phyloP scores from a whole-genome alignment of 2,888 invertebrate species.

The Hololepta plana region DNA sequence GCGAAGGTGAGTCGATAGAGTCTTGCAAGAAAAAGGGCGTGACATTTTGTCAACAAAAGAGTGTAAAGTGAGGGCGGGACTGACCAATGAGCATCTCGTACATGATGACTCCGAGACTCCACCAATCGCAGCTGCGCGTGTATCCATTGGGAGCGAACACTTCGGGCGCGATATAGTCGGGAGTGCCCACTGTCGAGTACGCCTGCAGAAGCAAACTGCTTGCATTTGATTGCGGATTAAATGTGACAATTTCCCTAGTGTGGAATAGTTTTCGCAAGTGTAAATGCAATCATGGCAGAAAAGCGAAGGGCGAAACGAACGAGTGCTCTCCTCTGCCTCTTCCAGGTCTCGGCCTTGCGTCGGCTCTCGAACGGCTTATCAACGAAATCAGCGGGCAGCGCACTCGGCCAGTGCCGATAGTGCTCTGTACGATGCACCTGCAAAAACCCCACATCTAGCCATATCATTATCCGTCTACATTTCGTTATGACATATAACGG shows the following conservation, averaged over 20 bases:
- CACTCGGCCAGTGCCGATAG: too few relatives aligned
- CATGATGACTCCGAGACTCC: conserved; percentile 99
- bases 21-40: too few relatives aligned
- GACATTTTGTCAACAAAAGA: too few relatives aligned
- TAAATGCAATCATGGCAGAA: too few relatives aligned
- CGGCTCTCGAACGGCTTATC: conserved; percentile 91
- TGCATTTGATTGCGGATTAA: too few relatives aligned
- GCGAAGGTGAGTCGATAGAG: too few relatives aligned
- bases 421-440: conserved; percentile 37
- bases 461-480: conserved; percentile 95
- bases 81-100: conserved; percentile 99
- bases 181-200: conserved; percentile 90
- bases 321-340: conserved; percentile 86
- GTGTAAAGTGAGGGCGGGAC: too few relatives aligned
- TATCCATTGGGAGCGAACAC: conserved; percentile 97
- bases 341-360: conserved; percentile 97
- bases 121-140: conserved; percentile 97
- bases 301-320: too few relatives aligned
- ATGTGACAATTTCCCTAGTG: too few relatives aligned
- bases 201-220: too few relatives aligned
- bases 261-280: too few relatives aligned
- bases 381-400: too few relatives aligned
- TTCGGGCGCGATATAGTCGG: conserved; percentile 99
- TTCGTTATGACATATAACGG: conserved; percentile 85
- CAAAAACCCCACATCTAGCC: conserved; percentile 69